Base-by-base conservation (phyloP, 2,113 vertebrate genomes). In the Nycticryphes semicollaris region DNA sequence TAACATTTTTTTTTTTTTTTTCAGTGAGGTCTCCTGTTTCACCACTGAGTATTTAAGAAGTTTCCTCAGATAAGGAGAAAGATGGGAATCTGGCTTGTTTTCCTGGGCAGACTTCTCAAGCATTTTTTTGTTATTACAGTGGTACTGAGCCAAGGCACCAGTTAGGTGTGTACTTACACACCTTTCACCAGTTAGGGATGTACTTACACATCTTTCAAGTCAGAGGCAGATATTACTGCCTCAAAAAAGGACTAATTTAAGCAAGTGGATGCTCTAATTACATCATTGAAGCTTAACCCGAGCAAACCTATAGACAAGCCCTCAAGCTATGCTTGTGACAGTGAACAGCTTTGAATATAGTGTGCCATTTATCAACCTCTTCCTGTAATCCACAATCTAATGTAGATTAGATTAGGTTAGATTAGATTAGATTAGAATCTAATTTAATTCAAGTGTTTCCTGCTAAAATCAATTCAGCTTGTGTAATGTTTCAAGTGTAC, bases 401-500 rank as follows among this genome's bases (percentile, higher is more conserved):
- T 11, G 11, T 28, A 69, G 30, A 16, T 27, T 60, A 60, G 67
- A n/a, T 39, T 39, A 39, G 9, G 39, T 39, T 39, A 39, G 39
- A 39, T 62, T 45, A 76, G 56, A 54, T 39, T 39, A 39, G 39
- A 39, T 62, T 45, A 76, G 56, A 54, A 59, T 57, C 31, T 12
- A 48, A 24, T 14, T 16, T 50, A 83, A 50, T 76, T 57, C 39
- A 43, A 67, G 30, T 50, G 24, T 5, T 9, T 73, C 45, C 64
- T 83, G 50, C 33, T 76, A 57, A 83, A 86, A 77, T 79, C 27
- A 80, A 53, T 72, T 66, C 54, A 69, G 19, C 10, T 60, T n/a
- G 9, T 47, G 23, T 10, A 51, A 90, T 4, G 4, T 53, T 83
- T 84, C 27, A 53, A 0, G 0, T 27, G 9, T 16, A 51, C 21